A percentile compares a stretch with the other conserved stretches of the same genome.
These are phyloP conservation scores for Hystrix brachyura DNA, from an alignment of 2,113 vertebrate genomes.

Conservation along the genomic window DNA sequence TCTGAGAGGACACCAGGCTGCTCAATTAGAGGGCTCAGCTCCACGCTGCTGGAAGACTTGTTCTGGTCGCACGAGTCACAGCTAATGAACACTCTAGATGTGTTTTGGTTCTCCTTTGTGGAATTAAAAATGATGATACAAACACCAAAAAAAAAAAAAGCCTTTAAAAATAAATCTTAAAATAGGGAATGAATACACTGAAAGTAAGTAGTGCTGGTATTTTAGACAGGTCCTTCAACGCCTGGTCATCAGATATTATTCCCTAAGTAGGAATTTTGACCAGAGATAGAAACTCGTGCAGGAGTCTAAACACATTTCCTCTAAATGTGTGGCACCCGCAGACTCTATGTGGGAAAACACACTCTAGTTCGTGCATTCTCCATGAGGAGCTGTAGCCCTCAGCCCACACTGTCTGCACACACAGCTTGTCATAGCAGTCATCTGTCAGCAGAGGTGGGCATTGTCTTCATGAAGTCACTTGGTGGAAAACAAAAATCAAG, in stretches of 20 bases:
- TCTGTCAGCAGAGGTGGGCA: background rate
- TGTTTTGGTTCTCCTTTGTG: background rate
- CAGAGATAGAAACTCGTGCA: background rate
- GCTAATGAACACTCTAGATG: background rate
- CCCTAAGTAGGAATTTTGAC: background rate
- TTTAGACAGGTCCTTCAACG: background rate
- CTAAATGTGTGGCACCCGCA: background rate
- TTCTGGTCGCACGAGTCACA: background rate
- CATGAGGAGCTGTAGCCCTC: background rate
- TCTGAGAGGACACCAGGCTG: conserved; percentile 27
- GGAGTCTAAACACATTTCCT: background rate
- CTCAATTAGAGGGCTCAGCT: conserved; percentile 64
- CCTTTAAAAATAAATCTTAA: background rate
- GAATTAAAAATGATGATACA: background rate
- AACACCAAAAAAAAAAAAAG: background rate
- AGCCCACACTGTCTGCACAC: background rate
- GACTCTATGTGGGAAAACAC: background rate
- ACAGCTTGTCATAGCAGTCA: background rate
- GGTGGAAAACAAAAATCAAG: conserved; percentile 18
- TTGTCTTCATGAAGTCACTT: background rate
- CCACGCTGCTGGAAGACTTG: background rate
- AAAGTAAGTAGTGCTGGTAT: background rate
- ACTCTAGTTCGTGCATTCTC: background rate
- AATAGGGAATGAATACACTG: background rate
- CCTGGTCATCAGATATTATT: background rate